These are phyloP conservation scores for Novumbra hubbsi DNA, from an alignment of 2,797 vertebrate genomes.

Conservation along the genomic window DNA sequence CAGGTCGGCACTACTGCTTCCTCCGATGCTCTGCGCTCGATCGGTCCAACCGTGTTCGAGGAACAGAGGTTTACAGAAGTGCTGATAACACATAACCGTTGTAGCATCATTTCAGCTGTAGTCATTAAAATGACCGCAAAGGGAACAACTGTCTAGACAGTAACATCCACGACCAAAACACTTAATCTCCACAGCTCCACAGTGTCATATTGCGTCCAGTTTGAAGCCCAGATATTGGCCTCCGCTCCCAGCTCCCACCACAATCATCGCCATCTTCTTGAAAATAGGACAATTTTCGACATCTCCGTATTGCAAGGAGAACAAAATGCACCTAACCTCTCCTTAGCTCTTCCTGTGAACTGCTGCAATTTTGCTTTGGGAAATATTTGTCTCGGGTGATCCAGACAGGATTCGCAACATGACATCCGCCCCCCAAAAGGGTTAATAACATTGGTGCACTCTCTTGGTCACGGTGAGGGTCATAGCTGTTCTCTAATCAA, in stretches of 20 bases:
- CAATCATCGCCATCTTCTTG: constrained; percentile 22
- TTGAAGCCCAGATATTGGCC: constrained; percentile 12
- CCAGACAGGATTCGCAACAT: not conserved
- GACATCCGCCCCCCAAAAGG: constrained; percentile 32
- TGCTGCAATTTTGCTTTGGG: constrained; percentile 17
- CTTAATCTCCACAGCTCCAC: constrained; percentile 20
- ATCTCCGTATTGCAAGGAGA: constrained; percentile 23
- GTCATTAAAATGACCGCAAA: constrained; percentile 38
- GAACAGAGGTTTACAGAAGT: constrained; percentile 26
- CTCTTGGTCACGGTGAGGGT: constrained; percentile 55
- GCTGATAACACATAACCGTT: constrained; percentile 18
- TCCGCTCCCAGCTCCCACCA: constrained; percentile 5
- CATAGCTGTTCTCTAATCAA: constrained; percentile 47
- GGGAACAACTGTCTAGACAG: constrained; percentile 22
- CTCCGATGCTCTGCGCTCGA: not conserved
- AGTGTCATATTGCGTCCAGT: constrained; percentile 26
- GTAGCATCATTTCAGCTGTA: constrained; percentile 36
- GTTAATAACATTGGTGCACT: constrained; percentile 47
- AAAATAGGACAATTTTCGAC: constrained; percentile 16
- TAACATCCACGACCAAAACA: constrained; percentile 35
- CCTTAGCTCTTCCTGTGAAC: constrained; percentile 7
- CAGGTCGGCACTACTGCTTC: constrained; percentile 10
- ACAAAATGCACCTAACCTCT: constrained; percentile 17
- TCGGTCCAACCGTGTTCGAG: constrained; percentile 26
- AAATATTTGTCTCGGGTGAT: not conserved